Conservation (phyloP, 2,888 invertebrate species). For the Agriopis aurantiaria region DNA sequence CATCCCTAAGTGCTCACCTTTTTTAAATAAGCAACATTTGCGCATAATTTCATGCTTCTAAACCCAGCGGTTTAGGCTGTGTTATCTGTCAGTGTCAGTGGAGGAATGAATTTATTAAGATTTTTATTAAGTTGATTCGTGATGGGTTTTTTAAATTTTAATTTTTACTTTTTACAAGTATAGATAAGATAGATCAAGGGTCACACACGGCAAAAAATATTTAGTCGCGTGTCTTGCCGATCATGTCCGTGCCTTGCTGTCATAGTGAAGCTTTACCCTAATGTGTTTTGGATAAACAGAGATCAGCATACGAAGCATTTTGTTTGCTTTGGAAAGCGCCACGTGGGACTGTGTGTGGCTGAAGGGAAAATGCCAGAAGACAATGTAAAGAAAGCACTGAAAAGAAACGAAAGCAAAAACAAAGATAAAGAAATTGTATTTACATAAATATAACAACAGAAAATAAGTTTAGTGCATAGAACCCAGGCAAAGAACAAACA, state of each 20-base stretch:
- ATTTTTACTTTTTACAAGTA: too few species aligned
- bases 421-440: constrained; percentile 2
- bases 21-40: too few species aligned
- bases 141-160: too few species aligned
- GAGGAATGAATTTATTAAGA: too few species aligned
- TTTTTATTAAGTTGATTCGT: too few species aligned
- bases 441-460: constrained; percentile 3
- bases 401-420: constrained; percentile 14
- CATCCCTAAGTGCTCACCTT: too few species aligned
- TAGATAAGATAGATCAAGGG: not conserved
- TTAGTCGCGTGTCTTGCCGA: not conserved
- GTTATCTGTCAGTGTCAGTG: too few species aligned
- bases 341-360: constrained; percentile 19
- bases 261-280: constrained; percentile 3
- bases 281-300: constrained; percentile 31
- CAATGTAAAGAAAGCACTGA: constrained; percentile 12
- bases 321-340: constrained; percentile 23
- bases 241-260: not conserved
- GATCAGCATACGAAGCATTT: constrained; percentile 27
- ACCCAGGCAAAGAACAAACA: not conserved
- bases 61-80: too few species aligned
- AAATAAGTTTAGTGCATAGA: not conserved
- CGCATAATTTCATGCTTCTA: too few species aligned
- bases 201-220: not conserved
- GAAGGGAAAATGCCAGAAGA: constrained; percentile 9